These are phyloP conservation scores for Toxonevra muliebris DNA, from an alignment of 2,888 invertebrate species.

Conservation along the genomic window DNA sequence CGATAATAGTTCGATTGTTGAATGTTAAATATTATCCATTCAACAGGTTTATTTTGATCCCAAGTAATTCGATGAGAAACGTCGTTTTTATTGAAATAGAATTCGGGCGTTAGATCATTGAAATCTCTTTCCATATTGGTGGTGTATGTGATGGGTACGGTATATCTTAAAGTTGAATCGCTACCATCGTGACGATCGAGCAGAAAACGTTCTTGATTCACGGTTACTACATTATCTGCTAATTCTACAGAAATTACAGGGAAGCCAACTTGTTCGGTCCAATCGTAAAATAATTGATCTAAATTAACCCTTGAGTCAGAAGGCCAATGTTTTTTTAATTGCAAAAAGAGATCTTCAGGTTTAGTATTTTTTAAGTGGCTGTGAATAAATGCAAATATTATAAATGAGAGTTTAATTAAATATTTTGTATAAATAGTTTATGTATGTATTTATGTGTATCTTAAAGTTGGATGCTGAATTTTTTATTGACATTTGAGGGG, in stretches of 20 bases:
- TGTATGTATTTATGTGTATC: no score
- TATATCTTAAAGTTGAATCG: slow-evolving; percentile 46
- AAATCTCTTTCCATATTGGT: slow-evolving; percentile 48
- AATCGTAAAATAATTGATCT: slow-evolving; percentile 66
- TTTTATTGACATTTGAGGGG: no score
- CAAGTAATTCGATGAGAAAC: slow-evolving; percentile 17
- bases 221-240: slow-evolving; percentile 25
- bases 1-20: slow-evolving; percentile 67
- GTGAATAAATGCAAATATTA: background rate
- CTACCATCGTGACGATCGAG: slow-evolving; percentile 43
- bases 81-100: slow-evolving; percentile 43
- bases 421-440: no score
- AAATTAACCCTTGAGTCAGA: slow-evolving; percentile 53
- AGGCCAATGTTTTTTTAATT: slow-evolving; percentile 62
- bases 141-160: slow-evolving; percentile 57
- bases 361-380: slow-evolving; percentile 59
- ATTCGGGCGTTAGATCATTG: slow-evolving; percentile 44
- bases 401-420: no score
- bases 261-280: slow-evolving; percentile 74
- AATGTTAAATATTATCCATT: slow-evolving; percentile 58
- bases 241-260: slow-evolving; percentile 70
- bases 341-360: slow-evolving; percentile 67
- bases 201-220: slow-evolving; percentile 53
- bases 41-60: slow-evolving; percentile 34
- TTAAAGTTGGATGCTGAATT: no score